Base-by-base conservation (phyloP, 2,888 invertebrate species). In the Matsumyia berberina region DNA sequence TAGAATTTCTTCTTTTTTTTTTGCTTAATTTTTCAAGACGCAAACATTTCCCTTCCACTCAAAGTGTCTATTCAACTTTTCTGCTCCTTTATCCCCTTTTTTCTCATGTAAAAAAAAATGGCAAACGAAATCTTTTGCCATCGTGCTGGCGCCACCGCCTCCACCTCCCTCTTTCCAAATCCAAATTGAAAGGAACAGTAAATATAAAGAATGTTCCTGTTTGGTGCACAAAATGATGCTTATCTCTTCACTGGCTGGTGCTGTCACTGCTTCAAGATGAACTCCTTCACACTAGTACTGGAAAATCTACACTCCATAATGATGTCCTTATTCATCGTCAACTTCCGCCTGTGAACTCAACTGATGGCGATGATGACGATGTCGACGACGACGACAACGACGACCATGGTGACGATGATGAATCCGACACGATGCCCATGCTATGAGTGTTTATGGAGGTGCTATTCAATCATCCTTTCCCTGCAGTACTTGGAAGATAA, bases 321-420 rank as follows among this genome's bases (percentile, higher is more conserved):
- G 83, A 79, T 79, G 83, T 69, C 60, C 79, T 62, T 46, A 79
- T 73, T 83, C 83, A 79, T 64, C 79, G 60, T 39, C 72, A 82
- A 82, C 82, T 78, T 82, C 82, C 82, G 72, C 66, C 42, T 66
- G 53, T 53, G 66, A 82, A 67, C 72, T 62, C 24, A 51, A n/a
- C 62, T 76, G 74, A 69, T 73, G 66, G 44, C 33, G 39, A 51
- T 19, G 49, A n/a, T n/a, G n/a, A n/a, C n/a, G n/a, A n/a, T n/a
- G n/a, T n/a, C n/a, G n/a, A n/a, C n/a, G n/a, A n/a, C n/a, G n/a
- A n/a, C n/a, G n/a, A n/a, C n/a, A n/a, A 33, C 44, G 9, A 72
- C 66, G 12, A 53, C 19, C 11, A 42, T 17, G 19, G 53, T 51
- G 79, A 66, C 44, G 57, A 72, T 77, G 77, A 77, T 60, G 66